Evolutionary conservation across 2,888 invertebrate genomes (phyloP).

Genomic region (Morinoia aosen): DNA sequence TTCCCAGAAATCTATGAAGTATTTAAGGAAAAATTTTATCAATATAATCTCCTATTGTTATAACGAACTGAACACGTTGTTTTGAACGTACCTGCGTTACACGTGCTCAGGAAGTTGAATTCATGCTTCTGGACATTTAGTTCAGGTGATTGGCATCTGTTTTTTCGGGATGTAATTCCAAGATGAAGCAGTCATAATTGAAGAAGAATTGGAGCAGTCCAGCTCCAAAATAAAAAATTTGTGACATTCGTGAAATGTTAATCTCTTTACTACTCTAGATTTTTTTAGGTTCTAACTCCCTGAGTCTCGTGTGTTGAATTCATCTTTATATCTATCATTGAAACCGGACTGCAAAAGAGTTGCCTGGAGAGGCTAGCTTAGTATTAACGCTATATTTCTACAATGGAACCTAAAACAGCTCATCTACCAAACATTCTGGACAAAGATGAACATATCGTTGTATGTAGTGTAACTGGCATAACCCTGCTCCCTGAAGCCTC

Average conservation of each 20-base stretch:
- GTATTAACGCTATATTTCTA: background rate
- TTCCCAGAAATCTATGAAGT: background rate
- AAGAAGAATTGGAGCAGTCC: too few species aligned
- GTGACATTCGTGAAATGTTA: background rate
- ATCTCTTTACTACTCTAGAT: background rate
- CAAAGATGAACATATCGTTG: slow-evolving; percentile 34
- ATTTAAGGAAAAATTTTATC: too few species aligned
- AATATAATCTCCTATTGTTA: too few species aligned
- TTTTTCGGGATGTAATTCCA: background rate
- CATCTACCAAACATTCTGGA: background rate
- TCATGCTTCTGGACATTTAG: background rate
- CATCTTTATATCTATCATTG: background rate
- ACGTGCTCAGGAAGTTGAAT: background rate
- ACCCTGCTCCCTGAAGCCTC: background rate
- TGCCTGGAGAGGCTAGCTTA: background rate
- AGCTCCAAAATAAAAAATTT: background rate
- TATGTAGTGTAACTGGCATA: slow-evolving; percentile 6
- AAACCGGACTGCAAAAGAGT: background rate
- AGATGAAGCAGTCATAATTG: background rate
- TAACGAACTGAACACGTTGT: background rate
- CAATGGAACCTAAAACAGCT: slow-evolving; percentile 4
- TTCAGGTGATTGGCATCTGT: background rate
- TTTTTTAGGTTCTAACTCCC: background rate
- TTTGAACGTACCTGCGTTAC: background rate
- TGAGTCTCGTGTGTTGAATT: background rate